Evolutionary conservation across 1,140 invertebrate genomes (phyloP).

Genomic region (Drosophila bifasciata): DNA sequence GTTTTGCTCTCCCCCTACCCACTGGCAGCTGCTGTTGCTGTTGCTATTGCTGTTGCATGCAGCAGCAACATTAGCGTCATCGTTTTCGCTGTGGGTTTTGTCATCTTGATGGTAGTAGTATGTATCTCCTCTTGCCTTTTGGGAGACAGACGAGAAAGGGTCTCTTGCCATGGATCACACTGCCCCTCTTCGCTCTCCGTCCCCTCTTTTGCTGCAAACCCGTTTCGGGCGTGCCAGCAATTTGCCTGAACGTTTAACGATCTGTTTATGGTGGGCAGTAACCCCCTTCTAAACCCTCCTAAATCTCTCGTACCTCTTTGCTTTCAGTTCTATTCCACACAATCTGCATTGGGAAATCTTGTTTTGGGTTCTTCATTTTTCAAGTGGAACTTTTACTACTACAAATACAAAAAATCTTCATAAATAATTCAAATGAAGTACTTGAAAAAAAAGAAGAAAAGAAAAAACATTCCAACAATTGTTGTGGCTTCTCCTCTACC

Average conservation of each 20-base stretch:
- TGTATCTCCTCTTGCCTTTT: too few relatives aligned
- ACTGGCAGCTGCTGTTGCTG: constrained; percentile 37
- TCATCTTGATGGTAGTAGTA: constrained; percentile 68
- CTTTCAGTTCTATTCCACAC: constrained; percentile 26
- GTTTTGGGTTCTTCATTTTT: constrained; percentile 35
- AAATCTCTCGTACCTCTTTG: constrained; percentile 17
- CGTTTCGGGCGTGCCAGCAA: constrained; percentile 73
- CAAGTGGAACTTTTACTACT: constrained; percentile 54
- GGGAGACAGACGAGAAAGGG: too few relatives aligned
- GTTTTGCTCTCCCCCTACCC: constrained; percentile 23
- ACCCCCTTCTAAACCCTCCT: constrained; percentile 4
- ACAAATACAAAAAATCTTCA: constrained; percentile 50
- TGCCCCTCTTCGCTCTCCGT: not conserved
- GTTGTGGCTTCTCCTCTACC: constrained; percentile 20
- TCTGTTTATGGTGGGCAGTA: constrained; percentile 76
- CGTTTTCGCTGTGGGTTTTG: constrained; percentile 30
- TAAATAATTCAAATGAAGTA: constrained; percentile 81
- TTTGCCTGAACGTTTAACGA: constrained; percentile 75
- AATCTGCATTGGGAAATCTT: constrained; percentile 67
- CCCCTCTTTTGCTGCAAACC: constrained; percentile 19
- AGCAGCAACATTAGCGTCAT: constrained; percentile 66
- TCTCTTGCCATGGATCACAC: constrained; percentile 34
- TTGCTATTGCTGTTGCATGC: constrained; percentile 52
- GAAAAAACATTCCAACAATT: constrained; percentile 50
- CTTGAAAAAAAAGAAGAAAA: constrained; percentile 36